Base-by-base conservation (phyloP, 2,888 invertebrate species). In the Meganola albula region DNA sequence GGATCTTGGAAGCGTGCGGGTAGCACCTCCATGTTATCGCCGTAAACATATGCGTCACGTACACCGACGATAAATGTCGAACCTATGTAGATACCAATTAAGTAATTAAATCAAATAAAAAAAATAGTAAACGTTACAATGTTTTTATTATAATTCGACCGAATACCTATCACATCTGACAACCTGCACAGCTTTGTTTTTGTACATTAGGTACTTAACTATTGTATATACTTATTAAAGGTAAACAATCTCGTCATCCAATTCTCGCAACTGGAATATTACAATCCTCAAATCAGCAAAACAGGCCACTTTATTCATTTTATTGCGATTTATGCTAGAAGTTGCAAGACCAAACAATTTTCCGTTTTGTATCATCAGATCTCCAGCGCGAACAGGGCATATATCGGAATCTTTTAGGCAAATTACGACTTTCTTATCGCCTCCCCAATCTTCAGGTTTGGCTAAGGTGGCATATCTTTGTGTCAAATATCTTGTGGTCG, bases 311-410 rank as follows among this genome's bases (percentile, higher is more conserved):
- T 61, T 67, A 31, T 48, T 62, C 3, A 63, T 30, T 30, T 61
- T 67, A 31, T 48, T 62, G 8, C 53, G 52, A 11, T 67, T 57
- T 2, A 60, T 50, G 31, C 67, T 74, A 0, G 68, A 70, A 6
- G 74, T 66, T 1, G 80, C 72, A 21, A 84, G 40, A 1, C 83
- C 83, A 31, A 59, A 68, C 6, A 83, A 41, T 1, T 38, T 31
- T 1, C 54, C 66, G 4, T 56, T 53, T 41, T 83, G 83, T 4
- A 79, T 40, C 27, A 84, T 45, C 10, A 84, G 50, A 34, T 84
- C 84, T 1, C 84, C 78, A 8, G 69, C 72, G 1, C 66, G 61
- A 1, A 82, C 70, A 0, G 79, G 74, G 41, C 84, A 84, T 2
- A 53, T 63, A 2, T 63, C 50, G 1, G 66, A 16, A 23, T 62